Evolutionary conservation across 2,797 vertebrate genomes (phyloP), one percentile per base, ranked within the genome.

Genomic region (Falco rusticolus): DNA sequence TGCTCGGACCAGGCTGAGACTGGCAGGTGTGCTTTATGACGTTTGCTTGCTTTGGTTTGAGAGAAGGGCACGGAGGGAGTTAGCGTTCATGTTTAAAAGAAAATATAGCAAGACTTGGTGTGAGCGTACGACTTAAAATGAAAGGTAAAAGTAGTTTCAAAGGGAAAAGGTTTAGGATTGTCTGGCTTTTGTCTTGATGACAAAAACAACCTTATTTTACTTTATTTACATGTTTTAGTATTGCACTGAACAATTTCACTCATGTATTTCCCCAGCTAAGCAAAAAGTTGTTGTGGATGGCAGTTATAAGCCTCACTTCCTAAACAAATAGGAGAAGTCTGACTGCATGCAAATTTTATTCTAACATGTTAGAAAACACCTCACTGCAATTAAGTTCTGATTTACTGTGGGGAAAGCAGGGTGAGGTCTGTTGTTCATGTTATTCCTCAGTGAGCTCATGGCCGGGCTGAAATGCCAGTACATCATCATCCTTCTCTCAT

Each of bases 351-450:
- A 65, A 10, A 48, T 75, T 77, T 91, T 86, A n/a, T 74, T 72
- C 33, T 72, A 69, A 59, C 7, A 1, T 7, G 11, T 64, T 84
- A 48, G 63, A 56, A 56, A 78, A 87, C 50, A 65, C 72, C 72
- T 93, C 43, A 18, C 25, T 81, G 45, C 59, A 89, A 34, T 92
- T 92, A 95, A 48, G 34, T 78, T 88, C 43, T 83, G 69, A 84
- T 88, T 89, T 84, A 45, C 34, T 84, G 17, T 89, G 79, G 43
- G 83, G 45, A 92, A 91, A 89, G 69, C 78, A 78, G 87, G 65
- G 39, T 75, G 57, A 92, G 51, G 28, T 61, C 68, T 86, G 16
- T 80, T 83, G 71, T 75, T 87, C 51, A 2, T 53, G 47, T 75
- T 11, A 31, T 56, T 93, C n/a, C 17, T 26, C 16, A 25, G 0